Base-by-base conservation (phyloP, 2,113 vertebrate species). In the Apodemus speciosus region DNA sequence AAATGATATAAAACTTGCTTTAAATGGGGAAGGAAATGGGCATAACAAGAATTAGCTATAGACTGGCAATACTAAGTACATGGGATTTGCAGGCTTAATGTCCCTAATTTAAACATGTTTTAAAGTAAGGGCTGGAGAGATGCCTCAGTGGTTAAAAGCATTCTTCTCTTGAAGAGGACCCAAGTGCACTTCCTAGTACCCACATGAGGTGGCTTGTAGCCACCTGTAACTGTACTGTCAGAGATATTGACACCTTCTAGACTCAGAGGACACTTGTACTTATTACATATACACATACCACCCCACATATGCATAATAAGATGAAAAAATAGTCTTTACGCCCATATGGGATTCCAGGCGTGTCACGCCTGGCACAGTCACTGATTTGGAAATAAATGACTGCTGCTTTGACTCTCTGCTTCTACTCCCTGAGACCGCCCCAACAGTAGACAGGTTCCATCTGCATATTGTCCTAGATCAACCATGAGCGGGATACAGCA, bases 1-100 rank as follows among this genome's bases (percentile, higher is more conserved):
- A 89, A 88, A 95, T 49, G 30, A 73, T 2, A 92, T 40, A 35
- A 38, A 20, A 62, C 56, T 83, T 93, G 58, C 38, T 93, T 94
- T 13, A 88, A 80, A 96, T 53, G 9, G 9, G 13, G 23, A 14
- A 80, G 40, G 56, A 90, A 88, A 80, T 53, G 25, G 9, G 5
- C 0, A 68, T 71, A 80, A 90, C 85, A 53, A 75, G 86, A 91
- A 91, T 7, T 73, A 69, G 35, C 9, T 20, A 68, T 62, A 21
- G 11, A 49, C 6, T 83, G 62, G 38, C 13, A 94, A 76, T 15
- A 18, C 68, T 73, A n/a, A 93, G 56, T 86, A 43, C 18, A 71
- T 30, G 64, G 14, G 32, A 20, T 68, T 88, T 66, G 92, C 62
- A 90, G 53, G 51, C 35, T 43, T 77, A 91, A 1, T 77, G 11